Evolutionary conservation across 2,113 vertebrate genomes (phyloP).

Genomic region (Zosterops japonicus): DNA sequence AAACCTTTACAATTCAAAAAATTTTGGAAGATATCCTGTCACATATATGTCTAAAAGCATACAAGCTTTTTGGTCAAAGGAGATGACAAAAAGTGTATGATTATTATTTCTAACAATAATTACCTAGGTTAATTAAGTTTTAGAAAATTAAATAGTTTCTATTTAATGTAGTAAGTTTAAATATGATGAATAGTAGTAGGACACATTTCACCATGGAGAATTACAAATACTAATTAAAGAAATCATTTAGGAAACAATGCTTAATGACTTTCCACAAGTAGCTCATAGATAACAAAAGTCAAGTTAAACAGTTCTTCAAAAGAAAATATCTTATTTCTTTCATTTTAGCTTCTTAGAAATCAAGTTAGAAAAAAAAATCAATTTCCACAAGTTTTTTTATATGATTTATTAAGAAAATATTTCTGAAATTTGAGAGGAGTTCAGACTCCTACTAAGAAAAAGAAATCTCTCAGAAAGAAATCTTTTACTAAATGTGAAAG

Average conservation of each 20-base stretch:
- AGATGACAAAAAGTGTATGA: not conserved
- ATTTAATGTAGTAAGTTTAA: not conserved
- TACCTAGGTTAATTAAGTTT: not conserved
- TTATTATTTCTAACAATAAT: not conserved
- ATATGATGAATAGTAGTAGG: not conserved
- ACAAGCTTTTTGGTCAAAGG: not conserved
- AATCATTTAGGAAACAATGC: not conserved
- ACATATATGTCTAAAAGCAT: not conserved
- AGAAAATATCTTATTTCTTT: not conserved
- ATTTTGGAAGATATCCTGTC: not conserved
- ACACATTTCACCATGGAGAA: not conserved
- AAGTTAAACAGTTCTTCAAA: not conserved
- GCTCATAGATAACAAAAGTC: not conserved
- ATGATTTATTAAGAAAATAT: not conserved
- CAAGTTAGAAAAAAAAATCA: not conserved
- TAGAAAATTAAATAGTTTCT: not conserved
- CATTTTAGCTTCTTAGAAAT: not conserved
- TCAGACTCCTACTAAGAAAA: not conserved
- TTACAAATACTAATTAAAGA: not conserved
- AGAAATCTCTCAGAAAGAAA: not conserved
- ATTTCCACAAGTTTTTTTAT: not conserved
- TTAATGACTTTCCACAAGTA: not conserved
- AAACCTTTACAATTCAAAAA: not conserved
- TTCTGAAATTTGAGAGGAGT: not conserved
- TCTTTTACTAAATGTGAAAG: not conserved